Evolutionary conservation across 2,797 vertebrate genomes (phyloP), one percentile per base, ranked within the genome.

Genomic region (Ibycter americanus): DNA sequence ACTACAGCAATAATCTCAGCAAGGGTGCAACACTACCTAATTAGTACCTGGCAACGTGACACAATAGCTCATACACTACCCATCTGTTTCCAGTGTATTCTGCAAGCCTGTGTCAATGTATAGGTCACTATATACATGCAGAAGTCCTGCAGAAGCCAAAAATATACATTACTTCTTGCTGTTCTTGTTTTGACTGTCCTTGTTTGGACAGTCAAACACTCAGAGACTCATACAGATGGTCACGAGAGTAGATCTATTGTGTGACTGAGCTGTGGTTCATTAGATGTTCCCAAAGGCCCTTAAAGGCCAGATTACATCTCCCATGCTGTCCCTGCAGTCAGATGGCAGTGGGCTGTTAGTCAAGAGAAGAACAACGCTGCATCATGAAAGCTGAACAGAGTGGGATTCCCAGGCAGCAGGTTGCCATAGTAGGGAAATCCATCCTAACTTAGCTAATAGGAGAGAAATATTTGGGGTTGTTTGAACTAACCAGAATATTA

Each of bases 291-390:
- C 47, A 44, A 31, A 83, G 76, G 44, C 25, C 31, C 20, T 55
- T 76, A 40, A 26, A n/a, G 36, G 27, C 31, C 34, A 38, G 23
- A 61, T 36, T 55, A 38, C 19, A 31, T 74, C 38, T 81, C 36
- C 32, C 3, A 3, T 42, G 31, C 44, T 65, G 40, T 36, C 17
- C 56, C 36, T 71, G 20, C 23, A 49, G 15, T 78, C 23, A 80
- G 47, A 34, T 2, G 18, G 10, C n/a, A 87, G 8, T 8, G 9
- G n/a, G n/a, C 38, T 92, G 17, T 61, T 38, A 82, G 42, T 51
- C 3, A 1, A 9, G 3, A 27, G 6, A 81, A 47, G 31, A 56
- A 78, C 0, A 0, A 20, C 36, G 17, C 27, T 29, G 26, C 67
- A 52, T 36, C 44, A 23, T 8, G 6, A 65, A 21, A 72, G 27